Evolutionary conservation across 2,113 vertebrate genomes (phyloP).

Genomic region (Phaethon lepturus): DNA sequence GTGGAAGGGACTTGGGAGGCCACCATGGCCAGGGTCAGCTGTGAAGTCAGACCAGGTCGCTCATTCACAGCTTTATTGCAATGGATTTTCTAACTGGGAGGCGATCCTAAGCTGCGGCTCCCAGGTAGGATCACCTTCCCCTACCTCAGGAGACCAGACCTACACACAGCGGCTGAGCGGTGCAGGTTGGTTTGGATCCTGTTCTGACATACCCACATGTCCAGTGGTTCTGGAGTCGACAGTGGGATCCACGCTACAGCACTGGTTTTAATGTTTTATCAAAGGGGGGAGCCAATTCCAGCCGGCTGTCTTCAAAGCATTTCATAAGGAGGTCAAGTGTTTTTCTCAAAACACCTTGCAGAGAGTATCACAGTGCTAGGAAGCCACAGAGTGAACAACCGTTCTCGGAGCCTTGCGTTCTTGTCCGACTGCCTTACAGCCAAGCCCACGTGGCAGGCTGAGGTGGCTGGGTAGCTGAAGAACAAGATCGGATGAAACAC

Average conservation of each 20-base stretch:
- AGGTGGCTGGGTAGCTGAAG: neutral
- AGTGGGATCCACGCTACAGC: neutral
- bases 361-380: neutral
- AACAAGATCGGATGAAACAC: neutral
- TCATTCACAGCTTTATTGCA: neutral
- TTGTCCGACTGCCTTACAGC: neutral
- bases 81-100: neutral
- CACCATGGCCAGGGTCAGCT: neutral
- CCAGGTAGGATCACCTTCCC: neutral
- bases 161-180: neutral
- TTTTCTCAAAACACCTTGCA: neutral
- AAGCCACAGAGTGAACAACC: too few relatives aligned
- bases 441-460: neutral
- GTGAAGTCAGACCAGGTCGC: neutral
- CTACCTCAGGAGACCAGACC: neutral
- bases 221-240: neutral
- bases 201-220: neutral
- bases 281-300: neutral
- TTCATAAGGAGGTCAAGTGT: neutral
- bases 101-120: neutral
- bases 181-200: neutral
- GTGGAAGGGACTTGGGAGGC: neutral
- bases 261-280: neutral
- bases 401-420: rapidly evolving
- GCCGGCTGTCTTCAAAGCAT: neutral